phyloP scores from a whole-genome alignment of 1,140 invertebrate species.

The Scaptomyza graminum region DNA sequence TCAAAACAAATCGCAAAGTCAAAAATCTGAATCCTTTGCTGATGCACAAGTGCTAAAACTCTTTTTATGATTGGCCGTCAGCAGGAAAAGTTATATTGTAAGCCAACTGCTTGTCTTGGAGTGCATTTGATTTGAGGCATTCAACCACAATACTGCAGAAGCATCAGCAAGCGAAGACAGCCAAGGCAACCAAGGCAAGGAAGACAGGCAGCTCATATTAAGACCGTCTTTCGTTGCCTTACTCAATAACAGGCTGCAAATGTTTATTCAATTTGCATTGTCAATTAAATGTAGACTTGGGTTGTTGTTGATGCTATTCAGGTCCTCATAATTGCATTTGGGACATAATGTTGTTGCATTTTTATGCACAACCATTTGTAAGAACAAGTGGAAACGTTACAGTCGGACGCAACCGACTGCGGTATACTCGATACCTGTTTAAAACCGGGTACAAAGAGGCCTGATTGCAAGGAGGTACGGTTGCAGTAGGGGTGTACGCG shows the following conservation, averaged over 20 bases:
- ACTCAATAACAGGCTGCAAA: slow-evolving; percentile 66
- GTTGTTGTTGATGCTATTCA: slow-evolving; percentile 18
- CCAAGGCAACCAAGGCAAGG: too few relatives aligned
- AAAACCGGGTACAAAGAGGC: too few relatives aligned
- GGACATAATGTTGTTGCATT: slow-evolving; percentile 5
- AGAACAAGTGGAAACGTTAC: too few relatives aligned
- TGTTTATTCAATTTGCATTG: slow-evolving; percentile 79
- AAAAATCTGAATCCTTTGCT: not conserved
- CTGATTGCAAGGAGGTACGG: too few relatives aligned
- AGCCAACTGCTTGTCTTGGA: slow-evolving; percentile 4
- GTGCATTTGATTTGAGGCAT: not conserved
- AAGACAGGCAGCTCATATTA: not conserved
- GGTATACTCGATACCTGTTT: too few relatives aligned
- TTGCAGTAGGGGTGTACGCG: too few relatives aligned
- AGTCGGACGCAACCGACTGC: too few relatives aligned
- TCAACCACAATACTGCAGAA: too few relatives aligned
- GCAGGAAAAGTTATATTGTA: slow-evolving; percentile 61
- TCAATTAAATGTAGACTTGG: slow-evolving; percentile 60
- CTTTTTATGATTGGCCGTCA: slow-evolving; percentile 35
- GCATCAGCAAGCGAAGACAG: too few relatives aligned
- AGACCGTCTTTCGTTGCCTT: slow-evolving; percentile 44
- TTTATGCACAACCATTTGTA: not conserved
- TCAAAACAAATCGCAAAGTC: not conserved
- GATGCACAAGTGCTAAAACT: slow-evolving; percentile 27
- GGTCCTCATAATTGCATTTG: slow-evolving; percentile 63